phyloP scores from a whole-genome alignment of 2,797 vertebrate genomes.

The Acropternis orthonyx region DNA sequence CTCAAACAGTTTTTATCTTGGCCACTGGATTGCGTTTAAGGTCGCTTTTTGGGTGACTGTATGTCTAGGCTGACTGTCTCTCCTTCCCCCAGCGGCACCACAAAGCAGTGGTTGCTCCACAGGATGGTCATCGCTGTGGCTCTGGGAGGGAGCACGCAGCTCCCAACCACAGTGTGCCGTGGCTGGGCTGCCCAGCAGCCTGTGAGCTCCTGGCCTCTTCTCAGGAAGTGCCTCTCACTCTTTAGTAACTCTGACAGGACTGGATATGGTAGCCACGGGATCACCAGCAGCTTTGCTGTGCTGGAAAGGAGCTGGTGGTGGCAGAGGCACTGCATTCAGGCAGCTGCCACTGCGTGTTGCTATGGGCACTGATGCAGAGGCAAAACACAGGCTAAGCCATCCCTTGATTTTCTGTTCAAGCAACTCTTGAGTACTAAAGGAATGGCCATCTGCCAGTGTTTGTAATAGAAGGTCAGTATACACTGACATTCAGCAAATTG shows the following conservation, averaged over 20 bases:
- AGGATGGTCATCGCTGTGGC: not conserved
- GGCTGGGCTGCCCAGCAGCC: not conserved
- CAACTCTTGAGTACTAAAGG: constrained; percentile 61
- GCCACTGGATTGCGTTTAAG: not conserved
- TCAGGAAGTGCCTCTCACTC: not conserved
- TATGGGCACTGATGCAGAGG: constrained; percentile 48
- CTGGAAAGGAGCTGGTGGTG: constrained; percentile 20
- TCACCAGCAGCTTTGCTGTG: not conserved
- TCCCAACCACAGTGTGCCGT: not conserved
- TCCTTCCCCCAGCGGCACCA: not conserved
- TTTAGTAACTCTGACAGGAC: not conserved
- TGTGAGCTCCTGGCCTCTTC: not conserved
- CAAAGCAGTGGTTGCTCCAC: not conserved
- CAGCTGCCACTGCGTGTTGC: constrained; percentile 33
- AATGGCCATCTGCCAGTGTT: constrained; percentile 76
- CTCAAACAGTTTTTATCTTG: not conserved
- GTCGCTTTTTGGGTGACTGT: not conserved
- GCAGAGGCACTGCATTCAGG: not conserved
- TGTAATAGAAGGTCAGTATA: constrained; percentile 68
- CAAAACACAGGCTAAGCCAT: constrained; percentile 13
- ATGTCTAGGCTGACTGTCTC: not conserved
- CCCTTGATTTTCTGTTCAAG: constrained; percentile 62
- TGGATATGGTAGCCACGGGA: not conserved
- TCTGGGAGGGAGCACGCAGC: not conserved
- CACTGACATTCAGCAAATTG: constrained; percentile 64